Conservation (phyloP, 1,140 invertebrate genomes). For the Bombus difficillimus region DNA sequence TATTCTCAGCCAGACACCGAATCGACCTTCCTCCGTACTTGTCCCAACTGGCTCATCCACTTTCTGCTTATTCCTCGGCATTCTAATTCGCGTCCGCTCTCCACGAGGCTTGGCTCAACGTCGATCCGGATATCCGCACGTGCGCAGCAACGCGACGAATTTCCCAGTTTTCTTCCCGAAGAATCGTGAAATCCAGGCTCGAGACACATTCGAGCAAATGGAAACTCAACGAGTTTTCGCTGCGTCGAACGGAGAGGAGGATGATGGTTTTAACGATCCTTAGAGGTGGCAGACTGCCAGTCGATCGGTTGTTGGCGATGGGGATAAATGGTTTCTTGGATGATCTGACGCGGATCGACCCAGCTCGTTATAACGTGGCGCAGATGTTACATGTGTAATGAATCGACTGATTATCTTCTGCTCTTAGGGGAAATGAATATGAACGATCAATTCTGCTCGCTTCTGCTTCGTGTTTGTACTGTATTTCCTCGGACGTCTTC, state of each 20-base stretch:
- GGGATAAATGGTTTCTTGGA: not conserved
- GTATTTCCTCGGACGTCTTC: too few species aligned
- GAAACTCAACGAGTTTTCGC: not conserved
- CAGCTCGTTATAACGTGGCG: not conserved
- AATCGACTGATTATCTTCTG: not conserved
- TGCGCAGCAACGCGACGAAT: not conserved
- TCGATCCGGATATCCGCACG: not conserved
- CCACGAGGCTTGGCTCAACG: not conserved
- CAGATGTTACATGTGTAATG: not conserved
- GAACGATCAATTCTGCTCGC: not conserved
- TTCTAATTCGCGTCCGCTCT: not conserved
- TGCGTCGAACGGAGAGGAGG: not conserved
- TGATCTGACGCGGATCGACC: too few species aligned
- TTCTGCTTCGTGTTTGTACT: too few species aligned
- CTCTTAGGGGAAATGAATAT: not conserved
- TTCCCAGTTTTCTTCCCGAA: not conserved
- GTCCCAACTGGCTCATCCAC: not conserved
- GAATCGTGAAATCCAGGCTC: not conserved
- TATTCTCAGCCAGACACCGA: conserved; percentile 21
- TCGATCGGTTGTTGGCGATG: not conserved
- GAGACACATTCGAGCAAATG: not conserved
- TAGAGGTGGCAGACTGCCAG: not conserved
- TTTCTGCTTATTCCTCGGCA: not conserved
- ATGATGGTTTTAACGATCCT: not conserved
- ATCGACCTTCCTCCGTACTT: conserved; percentile 12